These are phyloP conservation scores for Cydia pomonella DNA, from an alignment of 1,140 invertebrate species.

Conservation along the genomic window DNA sequence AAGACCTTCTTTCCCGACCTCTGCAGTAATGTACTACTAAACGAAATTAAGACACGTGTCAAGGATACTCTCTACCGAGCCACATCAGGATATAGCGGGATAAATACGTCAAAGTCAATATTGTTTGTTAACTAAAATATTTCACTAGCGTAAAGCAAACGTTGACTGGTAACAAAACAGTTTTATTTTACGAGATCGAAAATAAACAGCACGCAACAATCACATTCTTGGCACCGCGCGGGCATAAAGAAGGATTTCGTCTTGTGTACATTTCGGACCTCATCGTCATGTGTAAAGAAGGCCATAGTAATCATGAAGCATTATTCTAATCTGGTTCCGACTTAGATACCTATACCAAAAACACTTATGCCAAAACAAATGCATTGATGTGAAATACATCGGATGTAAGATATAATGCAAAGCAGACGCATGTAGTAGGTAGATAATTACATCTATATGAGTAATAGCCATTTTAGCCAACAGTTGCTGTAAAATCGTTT, in stretches of 20 bases:
- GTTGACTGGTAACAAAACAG: not conserved
- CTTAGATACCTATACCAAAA: no score
- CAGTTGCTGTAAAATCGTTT: no score
- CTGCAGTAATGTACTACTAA: no score
- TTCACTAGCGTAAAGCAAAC: not conserved
- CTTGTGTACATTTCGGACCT: not conserved
- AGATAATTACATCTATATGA: no score
- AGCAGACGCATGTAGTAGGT: no score
- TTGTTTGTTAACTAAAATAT: constrained; percentile 14
- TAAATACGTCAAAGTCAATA: constrained; percentile 10
- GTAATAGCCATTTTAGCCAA: no score
- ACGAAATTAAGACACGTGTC: no score
- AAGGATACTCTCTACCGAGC: not conserved
- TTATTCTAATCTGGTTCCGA: no score
- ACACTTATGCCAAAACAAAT: no score
- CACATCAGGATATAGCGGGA: constrained; percentile 1
- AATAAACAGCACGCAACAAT: constrained; percentile 30
- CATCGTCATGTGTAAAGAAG: not conserved
- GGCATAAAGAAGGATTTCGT: not conserved
- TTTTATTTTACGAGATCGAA: constrained; percentile 32
- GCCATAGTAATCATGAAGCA: not conserved
- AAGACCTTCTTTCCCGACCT: no score
- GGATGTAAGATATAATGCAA: no score
- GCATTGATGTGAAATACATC: no score
- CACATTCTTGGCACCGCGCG: constrained; percentile 21